Base-by-base conservation (phyloP, 2,113 vertebrate genomes). In the Toxostoma redivivum region DNA sequence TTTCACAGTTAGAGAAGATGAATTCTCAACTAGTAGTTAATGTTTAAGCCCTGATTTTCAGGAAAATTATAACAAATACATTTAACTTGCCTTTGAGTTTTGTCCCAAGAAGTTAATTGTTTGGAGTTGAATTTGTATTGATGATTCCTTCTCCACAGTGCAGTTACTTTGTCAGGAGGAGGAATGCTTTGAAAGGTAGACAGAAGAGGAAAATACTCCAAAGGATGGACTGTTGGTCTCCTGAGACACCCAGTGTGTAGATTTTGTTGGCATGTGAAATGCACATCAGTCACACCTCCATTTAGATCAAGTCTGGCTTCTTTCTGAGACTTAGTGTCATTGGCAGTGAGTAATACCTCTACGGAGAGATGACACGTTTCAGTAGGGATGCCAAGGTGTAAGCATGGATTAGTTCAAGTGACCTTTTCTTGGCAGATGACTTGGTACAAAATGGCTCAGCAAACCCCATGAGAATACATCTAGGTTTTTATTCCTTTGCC, bases 261-360 rank as follows among this genome's bases (percentile, higher is more conserved):
- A 81, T 95, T 92, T 94, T 9, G n/a, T 92, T 92, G 72, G 54
- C 82, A 97, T 96, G 65, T 77, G 83, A 97, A 92, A 91, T 95
- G 91, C 56, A 58, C 72, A 91, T 96, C 76, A 67, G 70, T 96
- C 88, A 97, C 54, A 84, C 24, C 84, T 93, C 78, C 78, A 28
- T 73, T 95, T 67, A 61, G 95, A 88, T 74, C 60, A 57, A 74
- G 57, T 60, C 74, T 53, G 86, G 20, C 65, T 73, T 90, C 60
- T 94, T 95, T 76, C 54, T 81, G 84, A 92, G 91, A 70, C 91
- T 92, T 88, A 61, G 81, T 96, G 94, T 96, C 90, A 71, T 20
- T 94, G 94, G 94, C 91, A 81, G 76, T 67, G 31, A 81, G 42
- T 61, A 67, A 92, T 94, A 82, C 77, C n/a, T 92, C 92, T 78